phyloP scores from a whole-genome alignment of 2,888 invertebrate species.

The Aleiodes leptofemur region DNA sequence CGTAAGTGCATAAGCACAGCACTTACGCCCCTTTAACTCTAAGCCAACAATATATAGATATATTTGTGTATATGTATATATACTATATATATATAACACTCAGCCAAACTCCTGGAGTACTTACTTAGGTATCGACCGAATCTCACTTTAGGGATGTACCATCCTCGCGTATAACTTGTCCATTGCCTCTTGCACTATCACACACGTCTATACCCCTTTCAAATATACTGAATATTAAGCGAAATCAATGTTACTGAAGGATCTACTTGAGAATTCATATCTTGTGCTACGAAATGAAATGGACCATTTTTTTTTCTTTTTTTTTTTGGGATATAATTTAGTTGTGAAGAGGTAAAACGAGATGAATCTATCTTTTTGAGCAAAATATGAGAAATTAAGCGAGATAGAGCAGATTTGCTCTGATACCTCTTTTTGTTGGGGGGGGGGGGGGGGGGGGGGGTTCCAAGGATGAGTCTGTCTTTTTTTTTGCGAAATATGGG shows the following conservation, averaged over 20 bases:
- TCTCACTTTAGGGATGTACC: slow-evolving; percentile 21
- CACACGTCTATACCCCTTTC: slow-evolving; percentile 22
- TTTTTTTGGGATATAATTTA: too few species aligned
- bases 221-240: slow-evolving; percentile 26
- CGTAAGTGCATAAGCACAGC: too few species aligned
- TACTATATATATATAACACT: neutral
- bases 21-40: too few species aligned
- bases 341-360: too few species aligned
- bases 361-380: too few species aligned
- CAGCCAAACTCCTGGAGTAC: slow-evolving; percentile 16
- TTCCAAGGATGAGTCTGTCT: too few species aligned
- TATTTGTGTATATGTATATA: neutral
- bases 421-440: too few species aligned
- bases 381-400: too few species aligned
- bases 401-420: too few species aligned
- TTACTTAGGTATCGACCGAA: slow-evolving; percentile 28
- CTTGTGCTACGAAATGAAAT: neutral
- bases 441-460: too few species aligned
- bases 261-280: slow-evolving; percentile 6
- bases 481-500: too few species aligned
- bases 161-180: slow-evolving; percentile 13
- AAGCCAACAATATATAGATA: neutral
- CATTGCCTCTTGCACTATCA: slow-evolving; percentile 17
- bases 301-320: neutral
- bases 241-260: slow-evolving; percentile 3